Conservation (phyloP, 2,113 vertebrate species). For the Oryzias curvinotus region DNA sequence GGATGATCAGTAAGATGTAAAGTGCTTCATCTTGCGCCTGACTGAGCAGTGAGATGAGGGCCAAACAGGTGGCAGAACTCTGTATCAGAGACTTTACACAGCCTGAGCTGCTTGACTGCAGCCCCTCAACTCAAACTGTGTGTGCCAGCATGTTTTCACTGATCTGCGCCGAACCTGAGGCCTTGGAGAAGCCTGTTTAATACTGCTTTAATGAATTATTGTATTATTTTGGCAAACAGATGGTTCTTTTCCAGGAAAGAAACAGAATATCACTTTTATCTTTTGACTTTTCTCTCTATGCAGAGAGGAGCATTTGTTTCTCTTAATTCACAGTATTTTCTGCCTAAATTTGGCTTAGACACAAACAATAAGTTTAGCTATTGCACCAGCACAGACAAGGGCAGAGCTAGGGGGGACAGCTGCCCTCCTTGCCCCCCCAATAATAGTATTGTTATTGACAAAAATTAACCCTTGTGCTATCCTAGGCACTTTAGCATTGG, state of each 20-base stretch:
- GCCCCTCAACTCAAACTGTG: conserved; percentile 45
- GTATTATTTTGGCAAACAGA: conserved; percentile 17
- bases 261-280: not conserved
- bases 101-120: conserved; percentile 46
- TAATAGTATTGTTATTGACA: no score
- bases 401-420: no score
- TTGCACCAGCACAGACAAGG: no score
- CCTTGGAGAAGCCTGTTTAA: conserved; percentile 23
- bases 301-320: no score
- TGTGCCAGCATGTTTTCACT: conserved; percentile 27
- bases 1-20: conserved; percentile 66
- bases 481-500: no score
- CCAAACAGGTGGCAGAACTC: conserved; percentile 64
- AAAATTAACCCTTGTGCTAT: no score
- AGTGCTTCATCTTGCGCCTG: conserved; percentile 67
- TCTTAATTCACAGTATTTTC: no score
- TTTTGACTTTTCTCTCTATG: no score
- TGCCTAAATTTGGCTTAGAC: no score
- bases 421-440: no score
- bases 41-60: conserved; percentile 55
- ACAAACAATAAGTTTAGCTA: no score
- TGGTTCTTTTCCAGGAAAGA: conserved; percentile 8
- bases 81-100: conserved; percentile 57
- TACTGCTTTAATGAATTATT: conserved; percentile 21
- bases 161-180: conserved; percentile 11